Evolutionary conservation across 1,140 invertebrate genomes (phyloP).

Genomic region (Leptoteleia sp.): DNA sequence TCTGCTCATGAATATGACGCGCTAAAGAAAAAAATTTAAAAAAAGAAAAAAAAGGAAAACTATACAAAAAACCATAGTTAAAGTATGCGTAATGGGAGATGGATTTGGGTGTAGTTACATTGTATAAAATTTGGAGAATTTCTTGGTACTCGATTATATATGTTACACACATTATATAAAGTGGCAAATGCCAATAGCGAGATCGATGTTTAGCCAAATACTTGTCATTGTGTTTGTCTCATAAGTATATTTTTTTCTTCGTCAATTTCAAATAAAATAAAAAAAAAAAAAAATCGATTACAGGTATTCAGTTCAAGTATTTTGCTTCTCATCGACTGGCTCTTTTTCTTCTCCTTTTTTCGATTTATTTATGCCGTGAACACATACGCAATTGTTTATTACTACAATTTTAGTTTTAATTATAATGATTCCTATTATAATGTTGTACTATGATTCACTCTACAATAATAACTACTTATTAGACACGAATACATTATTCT

Average conservation of each 20-base stretch:
- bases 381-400: constrained; percentile 69
- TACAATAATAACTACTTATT: constrained; percentile 68
- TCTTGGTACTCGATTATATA: constrained; percentile 66
- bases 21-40: constrained; percentile 29
- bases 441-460: constrained; percentile 65
- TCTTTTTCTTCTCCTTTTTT: constrained; percentile 53
- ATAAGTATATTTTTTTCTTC: constrained; percentile 9
- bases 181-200: constrained; percentile 22
- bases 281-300: too few relatives aligned
- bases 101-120: constrained; percentile 67
- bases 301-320: constrained; percentile 33
- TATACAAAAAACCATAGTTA: constrained; percentile 50
- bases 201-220: constrained; percentile 54
- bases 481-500: constrained; percentile 68
- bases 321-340: constrained; percentile 46
- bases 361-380: constrained; percentile 70
- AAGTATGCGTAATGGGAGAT: constrained; percentile 63
- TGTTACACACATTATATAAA: constrained; percentile 56
- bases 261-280: too few relatives aligned
- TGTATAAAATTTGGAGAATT: constrained; percentile 63
- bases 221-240: constrained; percentile 16
- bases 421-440: constrained; percentile 67
- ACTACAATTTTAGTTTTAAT: constrained; percentile 67
- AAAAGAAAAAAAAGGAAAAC: constrained; percentile 31
- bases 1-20: constrained; percentile 39